A percentile compares a stretch with the other conserved stretches of the same genome.
Conservation (phyloP, 2,888 invertebrate genomes). For the Clanis bilineata region DNA sequence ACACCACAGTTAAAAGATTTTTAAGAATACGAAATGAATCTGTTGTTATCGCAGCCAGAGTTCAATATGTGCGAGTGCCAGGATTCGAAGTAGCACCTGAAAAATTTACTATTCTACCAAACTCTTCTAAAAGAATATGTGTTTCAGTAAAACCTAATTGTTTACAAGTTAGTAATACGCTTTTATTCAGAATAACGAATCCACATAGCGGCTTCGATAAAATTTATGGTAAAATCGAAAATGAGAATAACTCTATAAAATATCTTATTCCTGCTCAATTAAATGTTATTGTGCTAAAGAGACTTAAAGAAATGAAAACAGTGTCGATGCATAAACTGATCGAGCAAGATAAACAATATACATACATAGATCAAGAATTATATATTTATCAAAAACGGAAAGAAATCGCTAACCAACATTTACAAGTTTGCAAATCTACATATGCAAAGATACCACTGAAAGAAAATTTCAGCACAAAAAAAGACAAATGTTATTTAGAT, state of each 20-base stretch:
- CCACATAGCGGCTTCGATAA: constrained; percentile 40
- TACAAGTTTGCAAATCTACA: constrained; percentile 44
- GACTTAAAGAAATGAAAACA: constrained; percentile 33
- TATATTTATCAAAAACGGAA: constrained; percentile 37
- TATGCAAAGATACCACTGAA: constrained; percentile 34
- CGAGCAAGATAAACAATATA: constrained; percentile 51
- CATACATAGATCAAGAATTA: constrained; percentile 53
- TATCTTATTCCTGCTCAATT: constrained; percentile 50
- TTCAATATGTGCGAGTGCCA: constrained; percentile 60
- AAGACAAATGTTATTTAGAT: constrained; percentile 42
- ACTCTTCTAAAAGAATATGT: constrained; percentile 48
- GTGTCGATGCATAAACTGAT: constrained; percentile 64
- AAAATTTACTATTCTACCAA: constrained; percentile 58
- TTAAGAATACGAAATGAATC: constrained; percentile 73
- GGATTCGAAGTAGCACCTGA: constrained; percentile 66
- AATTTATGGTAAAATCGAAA: constrained; percentile 19
- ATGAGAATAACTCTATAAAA: constrained; percentile 45
- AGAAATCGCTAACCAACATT: constrained; percentile 41
- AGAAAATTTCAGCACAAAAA: constrained; percentile 44
- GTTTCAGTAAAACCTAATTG: constrained; percentile 57
- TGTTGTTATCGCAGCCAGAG: constrained; percentile 54
- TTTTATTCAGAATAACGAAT: constrained; percentile 59
- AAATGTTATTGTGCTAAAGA: constrained; percentile 48
- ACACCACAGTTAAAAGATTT: constrained; percentile 54
- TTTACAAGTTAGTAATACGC: constrained; percentile 45